Conservation (phyloP, 2,888 invertebrate genomes). For the Eremobia ochroleuca region DNA sequence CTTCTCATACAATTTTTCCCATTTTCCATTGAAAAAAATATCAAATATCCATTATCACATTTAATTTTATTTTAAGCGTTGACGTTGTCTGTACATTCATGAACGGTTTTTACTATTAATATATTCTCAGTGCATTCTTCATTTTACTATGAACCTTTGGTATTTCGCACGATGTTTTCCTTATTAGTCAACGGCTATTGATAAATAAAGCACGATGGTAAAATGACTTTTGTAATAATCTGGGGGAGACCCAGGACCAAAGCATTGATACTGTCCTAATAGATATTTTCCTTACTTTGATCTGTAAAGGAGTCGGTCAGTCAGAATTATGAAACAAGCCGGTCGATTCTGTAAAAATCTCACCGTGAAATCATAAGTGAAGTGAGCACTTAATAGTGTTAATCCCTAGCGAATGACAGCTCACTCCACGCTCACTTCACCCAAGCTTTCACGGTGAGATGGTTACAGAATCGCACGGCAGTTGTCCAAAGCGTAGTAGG, state of each 20-base stretch:
- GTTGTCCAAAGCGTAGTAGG: too few relatives aligned
- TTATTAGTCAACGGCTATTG: slow-evolving; percentile 22
- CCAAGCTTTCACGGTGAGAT: too few relatives aligned
- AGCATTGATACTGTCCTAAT: background rate
- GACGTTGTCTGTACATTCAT: background rate
- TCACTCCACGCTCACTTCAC: too few relatives aligned
- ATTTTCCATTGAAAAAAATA: background rate
- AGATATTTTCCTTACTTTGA: background rate
- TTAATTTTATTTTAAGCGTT: too few relatives aligned
- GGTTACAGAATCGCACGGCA: too few relatives aligned
- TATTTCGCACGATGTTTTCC: slow-evolving; percentile 28
- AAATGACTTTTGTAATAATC: background rate
- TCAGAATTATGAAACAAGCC: fast-evolving
- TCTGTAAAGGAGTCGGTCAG: too few relatives aligned
- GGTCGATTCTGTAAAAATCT: too few relatives aligned
- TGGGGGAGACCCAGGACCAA: background rate
- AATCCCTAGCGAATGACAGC: too few relatives aligned
- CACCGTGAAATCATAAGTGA: background rate
- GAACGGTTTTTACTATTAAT: background rate
- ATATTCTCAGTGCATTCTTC: slow-evolving; percentile 4
- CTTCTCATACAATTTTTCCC: background rate
- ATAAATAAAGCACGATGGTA: background rate
- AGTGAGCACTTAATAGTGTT: too few relatives aligned
- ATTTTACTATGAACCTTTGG: background rate
- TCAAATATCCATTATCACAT: background rate